phyloP scores from a whole-genome alignment of 1,140 invertebrate species.

The Solenopsis fugax region DNA sequence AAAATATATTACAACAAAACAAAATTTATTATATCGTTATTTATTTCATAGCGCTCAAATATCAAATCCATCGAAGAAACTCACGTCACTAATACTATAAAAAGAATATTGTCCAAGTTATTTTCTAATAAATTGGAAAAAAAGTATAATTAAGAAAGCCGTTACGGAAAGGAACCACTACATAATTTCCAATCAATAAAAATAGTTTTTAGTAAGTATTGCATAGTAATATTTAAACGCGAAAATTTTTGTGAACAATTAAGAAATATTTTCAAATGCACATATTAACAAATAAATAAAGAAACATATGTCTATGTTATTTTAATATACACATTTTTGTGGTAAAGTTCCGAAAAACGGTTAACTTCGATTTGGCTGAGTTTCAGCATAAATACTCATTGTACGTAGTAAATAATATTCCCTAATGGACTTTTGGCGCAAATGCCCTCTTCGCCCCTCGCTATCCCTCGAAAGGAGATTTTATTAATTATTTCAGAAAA shows the following conservation, averaged over 20 bases:
- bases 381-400: too few species aligned
- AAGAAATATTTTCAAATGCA: background rate
- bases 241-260: constrained; percentile 4
- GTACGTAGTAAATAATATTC: too few species aligned
- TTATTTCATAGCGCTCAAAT: background rate
- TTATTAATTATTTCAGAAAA: too few species aligned
- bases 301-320: too few species aligned
- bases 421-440: too few species aligned
- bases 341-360: too few species aligned
- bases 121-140: constrained; percentile 1
- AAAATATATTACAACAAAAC: background rate
- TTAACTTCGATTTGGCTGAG: too few species aligned
- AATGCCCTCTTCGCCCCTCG: too few species aligned
- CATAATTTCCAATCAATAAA: background rate
- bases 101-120: background rate
- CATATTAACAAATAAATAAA: background rate
- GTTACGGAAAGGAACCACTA: constrained; percentile 4
- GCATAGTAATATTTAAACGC: background rate
- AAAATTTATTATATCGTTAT: background rate
- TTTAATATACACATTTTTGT: too few species aligned
- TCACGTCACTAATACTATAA: background rate
- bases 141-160: background rate
- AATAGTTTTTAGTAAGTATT: constrained; percentile 27
- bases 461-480: too few species aligned
- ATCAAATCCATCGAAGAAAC: background rate